Evolutionary conservation across 2,888 invertebrate genomes (phyloP).

Genomic region (Eupithecia pulchellata): DNA sequence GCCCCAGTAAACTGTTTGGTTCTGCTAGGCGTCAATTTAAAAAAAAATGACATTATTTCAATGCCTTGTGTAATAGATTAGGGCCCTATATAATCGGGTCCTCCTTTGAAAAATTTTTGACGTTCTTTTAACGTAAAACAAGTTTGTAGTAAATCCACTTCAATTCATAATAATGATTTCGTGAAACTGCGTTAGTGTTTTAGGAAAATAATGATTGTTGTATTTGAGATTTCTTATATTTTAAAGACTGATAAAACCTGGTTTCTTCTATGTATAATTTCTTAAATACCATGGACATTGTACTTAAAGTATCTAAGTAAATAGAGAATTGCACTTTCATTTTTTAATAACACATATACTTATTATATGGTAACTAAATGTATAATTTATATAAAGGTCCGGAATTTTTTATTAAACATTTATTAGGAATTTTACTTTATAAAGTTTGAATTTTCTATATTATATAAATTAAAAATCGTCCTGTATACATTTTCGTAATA

Average conservation of each 20-base stretch:
- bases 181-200: background rate
- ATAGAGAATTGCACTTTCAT: background rate
- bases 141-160: background rate
- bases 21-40: background rate
- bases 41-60: background rate
- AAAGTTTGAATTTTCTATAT: constrained; percentile 42
- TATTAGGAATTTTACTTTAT: constrained; percentile 23
- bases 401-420: constrained; percentile 28
- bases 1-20: background rate
- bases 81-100: too few relatives aligned
- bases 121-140: background rate
- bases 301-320: background rate
- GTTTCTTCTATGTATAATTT: background rate
- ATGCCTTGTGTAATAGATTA: too few relatives aligned
- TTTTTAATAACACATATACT: background rate
- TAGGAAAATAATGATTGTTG: background rate
- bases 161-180: background rate
- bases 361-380: constrained; percentile 11
- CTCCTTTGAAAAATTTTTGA: background rate
- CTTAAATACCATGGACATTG: background rate
- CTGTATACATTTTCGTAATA: constrained; percentile 65
- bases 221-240: constrained; percentile 6
- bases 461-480: constrained; percentile 55
- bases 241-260: constrained; percentile 26
- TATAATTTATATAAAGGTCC: constrained; percentile 25